Percentiles rank a stretch among this genome's conserved stretches.
Evolutionary conservation across 2,113 vertebrate genomes (phyloP).

Genomic region (Loxodonta africana): DNA sequence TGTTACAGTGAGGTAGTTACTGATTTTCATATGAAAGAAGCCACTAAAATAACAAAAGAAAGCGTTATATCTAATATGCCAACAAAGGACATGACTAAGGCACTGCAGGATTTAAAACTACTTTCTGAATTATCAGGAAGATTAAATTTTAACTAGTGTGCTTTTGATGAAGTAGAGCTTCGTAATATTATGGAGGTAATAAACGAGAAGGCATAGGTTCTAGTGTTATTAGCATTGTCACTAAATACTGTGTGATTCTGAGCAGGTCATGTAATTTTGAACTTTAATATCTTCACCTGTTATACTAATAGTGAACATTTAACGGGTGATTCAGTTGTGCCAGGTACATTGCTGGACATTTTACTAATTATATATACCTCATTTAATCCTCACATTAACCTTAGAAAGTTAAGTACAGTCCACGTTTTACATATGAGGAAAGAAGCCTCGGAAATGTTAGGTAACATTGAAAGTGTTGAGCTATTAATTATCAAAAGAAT

Average conservation of each 20-base stretch:
- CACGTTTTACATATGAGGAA: conserved; percentile 41
- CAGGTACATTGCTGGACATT: background rate
- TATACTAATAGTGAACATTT: conserved; percentile 35
- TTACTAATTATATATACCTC: background rate
- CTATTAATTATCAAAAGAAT: background rate
- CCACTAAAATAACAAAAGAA: conserved; percentile 36
- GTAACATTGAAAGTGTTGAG: conserved; percentile 12
- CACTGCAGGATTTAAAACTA: conserved; percentile 22
- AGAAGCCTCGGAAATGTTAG: conserved; percentile 43
- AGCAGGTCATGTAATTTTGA: conserved; percentile 24
- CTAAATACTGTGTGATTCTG: background rate
- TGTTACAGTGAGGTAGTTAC: conserved; percentile 45
- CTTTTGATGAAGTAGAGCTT: conserved; percentile 1
- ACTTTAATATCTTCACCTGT: conserved; percentile 29
- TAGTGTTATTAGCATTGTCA: background rate
- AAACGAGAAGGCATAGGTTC: background rate
- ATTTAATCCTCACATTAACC: background rate
- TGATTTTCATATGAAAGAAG: conserved; percentile 69
- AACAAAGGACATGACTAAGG: conserved; percentile 46
- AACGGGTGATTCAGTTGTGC: background rate
- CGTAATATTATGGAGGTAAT: background rate
- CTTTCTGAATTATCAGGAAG: conserved; percentile 32
- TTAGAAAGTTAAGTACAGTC: conserved; percentile 46
- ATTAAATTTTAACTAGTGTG: conserved; percentile 59
- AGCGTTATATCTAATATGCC: conserved; percentile 30